These are phyloP conservation scores for Opisthograptis luteolata DNA, from an alignment of 2,888 invertebrate species.

Conservation along the genomic window DNA sequence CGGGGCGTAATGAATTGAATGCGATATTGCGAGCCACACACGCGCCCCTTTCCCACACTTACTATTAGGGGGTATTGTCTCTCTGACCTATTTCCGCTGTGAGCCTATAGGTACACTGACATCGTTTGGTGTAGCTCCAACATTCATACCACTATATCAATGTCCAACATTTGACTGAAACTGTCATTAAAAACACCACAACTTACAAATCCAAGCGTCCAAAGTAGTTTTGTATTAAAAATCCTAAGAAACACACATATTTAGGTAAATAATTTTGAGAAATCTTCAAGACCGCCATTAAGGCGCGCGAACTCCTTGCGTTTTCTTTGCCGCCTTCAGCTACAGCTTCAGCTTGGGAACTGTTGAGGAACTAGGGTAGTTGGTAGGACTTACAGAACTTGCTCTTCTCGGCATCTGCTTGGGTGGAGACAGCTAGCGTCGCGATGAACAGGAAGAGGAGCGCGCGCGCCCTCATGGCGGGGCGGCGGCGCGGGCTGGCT, in stretches of 20 bases:
- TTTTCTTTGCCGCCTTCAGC: constrained; percentile 31
- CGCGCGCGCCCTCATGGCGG: constrained; percentile 77
- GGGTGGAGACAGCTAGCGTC: constrained; percentile 56
- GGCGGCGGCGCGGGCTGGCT: constrained; percentile 72
- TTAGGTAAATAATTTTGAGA: background rate
- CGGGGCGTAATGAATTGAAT: constrained; percentile 61
- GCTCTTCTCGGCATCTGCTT: constrained; percentile 77
- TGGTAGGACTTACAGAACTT: constrained; percentile 78
- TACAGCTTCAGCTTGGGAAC: background rate
- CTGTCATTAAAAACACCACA: background rate
- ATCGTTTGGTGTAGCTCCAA: constrained; percentile 22
- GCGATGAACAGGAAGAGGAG: constrained; percentile 62
- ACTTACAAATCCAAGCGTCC: background rate
- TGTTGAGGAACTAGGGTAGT: constrained; percentile 3
- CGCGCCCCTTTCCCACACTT: constrained; percentile 36
- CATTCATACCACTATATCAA: background rate
- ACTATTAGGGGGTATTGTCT: constrained; percentile 67
- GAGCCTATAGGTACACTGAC: constrained; percentile 32
- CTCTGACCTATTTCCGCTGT: constrained; percentile 70
- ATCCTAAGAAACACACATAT: background rate
- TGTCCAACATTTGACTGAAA: constrained; percentile 3
- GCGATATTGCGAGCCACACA: constrained; percentile 52
- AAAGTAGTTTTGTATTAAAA: background rate
- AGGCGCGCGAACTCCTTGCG: constrained; percentile 31
- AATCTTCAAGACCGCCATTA: constrained; percentile 36